Percentiles rank a stretch among this genome's conserved stretches.
These are phyloP conservation scores for Troides helena DNA, from an alignment of 2,888 invertebrate species.

Conservation along the genomic window DNA sequence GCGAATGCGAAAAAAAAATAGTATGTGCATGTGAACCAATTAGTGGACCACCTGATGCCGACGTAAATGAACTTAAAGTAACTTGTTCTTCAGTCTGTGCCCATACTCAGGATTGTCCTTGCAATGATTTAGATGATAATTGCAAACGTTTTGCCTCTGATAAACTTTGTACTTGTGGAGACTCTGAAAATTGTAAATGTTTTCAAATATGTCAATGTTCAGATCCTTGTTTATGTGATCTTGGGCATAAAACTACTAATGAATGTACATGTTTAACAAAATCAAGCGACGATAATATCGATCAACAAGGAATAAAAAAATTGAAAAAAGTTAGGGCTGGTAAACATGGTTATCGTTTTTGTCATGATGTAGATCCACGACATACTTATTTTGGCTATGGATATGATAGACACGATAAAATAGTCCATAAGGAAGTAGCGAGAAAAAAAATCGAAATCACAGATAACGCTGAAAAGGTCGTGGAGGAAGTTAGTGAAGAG, in stretches of 20 bases:
- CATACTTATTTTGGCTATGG: slow-evolving; percentile 70
- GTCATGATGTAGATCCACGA: slow-evolving; percentile 63
- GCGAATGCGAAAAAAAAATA: slow-evolving; percentile 55
- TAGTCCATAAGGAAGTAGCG: slow-evolving; percentile 47
- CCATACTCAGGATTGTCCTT: slow-evolving; percentile 48
- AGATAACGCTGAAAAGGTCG: slow-evolving; percentile 39
- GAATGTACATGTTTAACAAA: slow-evolving; percentile 48
- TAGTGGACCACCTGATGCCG: slow-evolving; percentile 44
- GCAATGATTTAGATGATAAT: slow-evolving; percentile 39
- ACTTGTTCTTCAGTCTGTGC: slow-evolving; percentile 50
- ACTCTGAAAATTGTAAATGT: slow-evolving; percentile 63
- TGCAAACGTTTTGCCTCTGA: slow-evolving; percentile 57
- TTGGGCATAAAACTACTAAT: slow-evolving; percentile 38
- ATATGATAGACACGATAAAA: slow-evolving; percentile 60
- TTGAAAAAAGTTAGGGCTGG: slow-evolving; percentile 59
- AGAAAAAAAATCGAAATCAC: slow-evolving; percentile 55
- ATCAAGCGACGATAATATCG: background rate
- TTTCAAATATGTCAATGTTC: slow-evolving; percentile 54
- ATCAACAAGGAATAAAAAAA: slow-evolving; percentile 41
- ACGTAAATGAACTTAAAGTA: slow-evolving; percentile 46
- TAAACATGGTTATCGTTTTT: slow-evolving; percentile 69
- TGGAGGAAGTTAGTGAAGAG: slow-evolving; percentile 40
- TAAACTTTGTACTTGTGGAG: slow-evolving; percentile 53
- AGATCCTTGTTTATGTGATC: slow-evolving; percentile 61
- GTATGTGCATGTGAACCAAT: slow-evolving; percentile 57